Percentiles rank a stretch among this genome's conserved stretches.
phyloP scores from a whole-genome alignment of 2,797 vertebrate genomes.

The Rhynchotus rufescens region DNA sequence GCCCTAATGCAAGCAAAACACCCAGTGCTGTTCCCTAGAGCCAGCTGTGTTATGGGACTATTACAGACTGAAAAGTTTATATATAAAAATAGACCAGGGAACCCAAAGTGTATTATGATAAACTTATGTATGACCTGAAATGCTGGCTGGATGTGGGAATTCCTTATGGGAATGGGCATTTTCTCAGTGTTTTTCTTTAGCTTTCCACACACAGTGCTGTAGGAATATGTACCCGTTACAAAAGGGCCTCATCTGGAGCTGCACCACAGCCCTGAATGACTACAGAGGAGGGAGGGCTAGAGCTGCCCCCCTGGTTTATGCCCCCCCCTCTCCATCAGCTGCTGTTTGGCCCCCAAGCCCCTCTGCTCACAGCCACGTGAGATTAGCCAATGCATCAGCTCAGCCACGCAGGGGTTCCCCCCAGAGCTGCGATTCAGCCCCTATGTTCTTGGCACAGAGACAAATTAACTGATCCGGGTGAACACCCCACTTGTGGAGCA shows the following conservation, averaged over 20 bases:
- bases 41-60: background rate
- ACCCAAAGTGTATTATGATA: background rate
- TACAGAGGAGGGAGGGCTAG: too few relatives aligned
- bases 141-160: too few relatives aligned
- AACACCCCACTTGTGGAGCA: rapidly evolving
- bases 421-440: background rate
- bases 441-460: too few relatives aligned
- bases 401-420: background rate
- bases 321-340: background rate
- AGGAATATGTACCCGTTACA: too few relatives aligned
- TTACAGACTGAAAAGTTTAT: background rate
- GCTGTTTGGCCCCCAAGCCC: background rate
- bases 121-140: background rate
- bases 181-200: background rate
- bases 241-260: background rate
- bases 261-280: background rate
- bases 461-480: background rate
- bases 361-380: background rate
- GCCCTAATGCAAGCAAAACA: background rate
- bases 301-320: background rate
- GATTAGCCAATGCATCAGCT: background rate
- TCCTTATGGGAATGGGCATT: background rate
- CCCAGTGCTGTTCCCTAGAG: background rate
- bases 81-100: background rate
- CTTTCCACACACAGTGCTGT: too few relatives aligned